Evolutionary conservation across 2,888 invertebrate genomes (phyloP), one percentile per base, ranked within the genome.

Genomic region (Platerodrilus igneus): DNA sequence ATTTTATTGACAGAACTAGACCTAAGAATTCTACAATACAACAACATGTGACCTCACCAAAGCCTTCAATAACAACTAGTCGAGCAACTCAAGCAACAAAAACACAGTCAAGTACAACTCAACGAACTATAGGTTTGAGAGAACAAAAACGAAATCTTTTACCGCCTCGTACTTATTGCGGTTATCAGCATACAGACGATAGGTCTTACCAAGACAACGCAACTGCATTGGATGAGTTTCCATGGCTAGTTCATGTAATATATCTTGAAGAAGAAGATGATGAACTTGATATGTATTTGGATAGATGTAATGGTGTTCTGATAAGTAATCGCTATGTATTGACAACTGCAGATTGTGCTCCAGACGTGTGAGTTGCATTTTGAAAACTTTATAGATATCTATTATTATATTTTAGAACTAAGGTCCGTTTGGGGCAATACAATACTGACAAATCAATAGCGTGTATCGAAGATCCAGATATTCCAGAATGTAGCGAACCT

Each of bases 241-340:
- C 30, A 2, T 30, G 30, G 30, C 11, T 30, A 11, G 30, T 19
- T 18, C 30, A 30, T 20, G 13, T 30, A 7, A 16, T 30, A 2
- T 30, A 22, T 17, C 6, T 34, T 2, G 26, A 25, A 2, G 34
- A 34, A 3, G 34, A 23, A 18, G 34, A 34, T 10, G 34, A 34
- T 7, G 34, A 34, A 8, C 10, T 26, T 1, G 25, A 25, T 2
- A 25, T 26, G n/a, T 34, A 34, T 11, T 19, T 34, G 2, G 34
- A 34, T 18, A 7, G 34, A 4, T 34, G 34, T 9, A 34, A 34
- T 14, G 34, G 34, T 8, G 26, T 34, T 18, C 19, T 34, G 18
- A 17, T 34, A 7, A 34, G 8, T 19, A 34, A 34, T 5, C 25
- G 26, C 8, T 34, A 34, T 14, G 34, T 34, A 3, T 13, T 34